phyloP scores from a whole-genome alignment of 2,797 vertebrate genomes.

The Gymnothorax javanicus region DNA sequence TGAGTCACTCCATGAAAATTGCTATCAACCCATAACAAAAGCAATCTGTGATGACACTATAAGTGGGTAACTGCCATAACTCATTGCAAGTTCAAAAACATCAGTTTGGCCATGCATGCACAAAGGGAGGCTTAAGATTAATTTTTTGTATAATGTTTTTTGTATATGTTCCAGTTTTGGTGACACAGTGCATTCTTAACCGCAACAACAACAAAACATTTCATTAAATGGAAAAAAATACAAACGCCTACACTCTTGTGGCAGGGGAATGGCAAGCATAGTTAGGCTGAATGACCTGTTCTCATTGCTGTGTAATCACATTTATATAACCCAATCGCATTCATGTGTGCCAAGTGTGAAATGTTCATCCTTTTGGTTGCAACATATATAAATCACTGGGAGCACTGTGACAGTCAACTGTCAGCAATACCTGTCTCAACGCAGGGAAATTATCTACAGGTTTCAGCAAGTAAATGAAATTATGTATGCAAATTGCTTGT shows the following conservation, averaged over 20 bases:
- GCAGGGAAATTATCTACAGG: background rate
- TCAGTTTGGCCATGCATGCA: background rate
- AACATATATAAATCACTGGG: background rate
- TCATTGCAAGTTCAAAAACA: background rate
- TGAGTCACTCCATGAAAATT: background rate
- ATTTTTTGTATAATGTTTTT: background rate
- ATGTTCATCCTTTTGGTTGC: background rate
- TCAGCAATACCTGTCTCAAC: background rate
- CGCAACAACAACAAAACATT: no score
- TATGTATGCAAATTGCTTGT: conserved; percentile 9
- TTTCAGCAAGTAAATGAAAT: conserved; percentile 2
- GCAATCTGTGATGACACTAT: background rate
- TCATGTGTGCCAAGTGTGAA: background rate
- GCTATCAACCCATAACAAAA: background rate
- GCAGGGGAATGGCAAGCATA: no score
- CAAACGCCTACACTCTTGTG: no score
- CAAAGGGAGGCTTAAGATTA: background rate
- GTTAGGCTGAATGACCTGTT: no score
- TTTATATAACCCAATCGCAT: background rate
- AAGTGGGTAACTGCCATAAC: background rate
- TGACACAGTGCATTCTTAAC: background rate
- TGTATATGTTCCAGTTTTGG: background rate
- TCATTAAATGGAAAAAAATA: no score
- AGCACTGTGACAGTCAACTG: background rate
- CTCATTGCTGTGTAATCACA: background rate